Base-by-base conservation (phyloP, 2,113 vertebrate genomes). In the Macroglossus sobrinus region DNA sequence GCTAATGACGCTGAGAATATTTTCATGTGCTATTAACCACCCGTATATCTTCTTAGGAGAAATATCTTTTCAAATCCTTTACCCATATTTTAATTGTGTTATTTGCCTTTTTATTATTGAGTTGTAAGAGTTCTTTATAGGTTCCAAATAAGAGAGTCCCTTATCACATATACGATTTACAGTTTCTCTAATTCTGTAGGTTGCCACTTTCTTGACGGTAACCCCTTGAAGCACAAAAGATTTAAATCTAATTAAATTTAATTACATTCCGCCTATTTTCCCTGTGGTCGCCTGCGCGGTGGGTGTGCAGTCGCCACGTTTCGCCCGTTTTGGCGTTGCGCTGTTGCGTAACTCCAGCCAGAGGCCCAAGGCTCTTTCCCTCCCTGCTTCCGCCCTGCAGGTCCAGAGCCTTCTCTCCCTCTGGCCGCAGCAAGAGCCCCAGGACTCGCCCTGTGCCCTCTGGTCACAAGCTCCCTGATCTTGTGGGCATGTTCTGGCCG, bases 61-160 rank as follows among this genome's bases (percentile, higher is more conserved):
- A 82, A 71, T 57, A 13, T 74, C 68, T 71, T 43, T 38, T 78
- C 38, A 57, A 13, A 53, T 53, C 50, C 15, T 92, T 91, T 68
- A n/a, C 35, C 28, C 30, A 68, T 66, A 89, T 59, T 94, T 88
- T 64, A 91, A 81, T 18, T 86, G 55, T 19, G n/a, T 38, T 66
- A 38, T 79, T 63, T 87, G 50, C 53, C 24, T 79, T 84, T 81
- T 53, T 68, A 89, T 68, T 74, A 78, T 22, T 66, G 61, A 66
- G 2, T n/a, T 78, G 4, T 68, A 80, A 47, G n/a, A 74, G 59
- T 26, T 89, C 59, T 45, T 94, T 74, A 74, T 5, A 16, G 16
- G 45, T 12, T 85, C 43, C 84, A 72, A 40, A 75, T 53, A 76
- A 91, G 28, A 76, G 0, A 59, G 19, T 18, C 35, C 53, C 43